phyloP scores from a whole-genome alignment of 1,140 invertebrate species.

The Spodoptera frugiperda region DNA sequence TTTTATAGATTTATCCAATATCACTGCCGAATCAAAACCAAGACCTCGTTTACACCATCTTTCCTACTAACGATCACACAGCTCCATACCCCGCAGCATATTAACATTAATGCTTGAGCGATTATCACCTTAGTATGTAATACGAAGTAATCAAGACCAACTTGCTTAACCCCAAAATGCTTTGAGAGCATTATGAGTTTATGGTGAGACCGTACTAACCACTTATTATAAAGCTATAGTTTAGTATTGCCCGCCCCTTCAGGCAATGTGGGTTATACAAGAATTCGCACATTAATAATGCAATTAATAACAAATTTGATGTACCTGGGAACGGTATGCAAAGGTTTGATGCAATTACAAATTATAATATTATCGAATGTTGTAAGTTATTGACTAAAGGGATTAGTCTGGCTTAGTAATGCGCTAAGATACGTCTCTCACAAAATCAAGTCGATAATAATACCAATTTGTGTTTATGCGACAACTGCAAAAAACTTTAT shows the following conservation, averaged over 20 bases:
- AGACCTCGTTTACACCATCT: too few species aligned
- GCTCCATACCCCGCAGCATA: not conserved
- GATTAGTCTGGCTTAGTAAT: too few species aligned
- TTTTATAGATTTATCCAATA: too few species aligned
- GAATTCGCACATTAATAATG: not conserved
- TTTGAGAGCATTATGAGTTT: constrained; percentile 16
- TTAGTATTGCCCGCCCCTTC: not conserved
- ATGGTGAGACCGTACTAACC: not conserved
- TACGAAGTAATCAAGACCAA: not conserved
- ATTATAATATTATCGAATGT: too few species aligned
- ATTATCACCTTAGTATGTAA: too few species aligned
- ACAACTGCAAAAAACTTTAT: too few species aligned
- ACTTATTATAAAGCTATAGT: constrained; percentile 17
- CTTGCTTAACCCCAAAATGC: constrained; percentile 1
- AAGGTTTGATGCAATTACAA: not conserved
- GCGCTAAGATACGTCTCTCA: too few species aligned
- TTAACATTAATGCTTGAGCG: not conserved
- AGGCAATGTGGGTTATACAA: not conserved
- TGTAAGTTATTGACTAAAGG: too few species aligned
- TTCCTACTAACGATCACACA: not conserved
- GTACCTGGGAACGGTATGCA: not conserved
- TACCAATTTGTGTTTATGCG: not conserved
- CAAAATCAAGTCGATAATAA: not conserved
- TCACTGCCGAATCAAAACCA: too few species aligned
- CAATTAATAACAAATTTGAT: constrained; percentile 16